A percentile compares a stretch with the other conserved stretches of the same genome.
These are phyloP conservation scores for Trinorchestia longiramus DNA, from an alignment of 1,140 invertebrate genomes.

Conservation along the genomic window DNA sequence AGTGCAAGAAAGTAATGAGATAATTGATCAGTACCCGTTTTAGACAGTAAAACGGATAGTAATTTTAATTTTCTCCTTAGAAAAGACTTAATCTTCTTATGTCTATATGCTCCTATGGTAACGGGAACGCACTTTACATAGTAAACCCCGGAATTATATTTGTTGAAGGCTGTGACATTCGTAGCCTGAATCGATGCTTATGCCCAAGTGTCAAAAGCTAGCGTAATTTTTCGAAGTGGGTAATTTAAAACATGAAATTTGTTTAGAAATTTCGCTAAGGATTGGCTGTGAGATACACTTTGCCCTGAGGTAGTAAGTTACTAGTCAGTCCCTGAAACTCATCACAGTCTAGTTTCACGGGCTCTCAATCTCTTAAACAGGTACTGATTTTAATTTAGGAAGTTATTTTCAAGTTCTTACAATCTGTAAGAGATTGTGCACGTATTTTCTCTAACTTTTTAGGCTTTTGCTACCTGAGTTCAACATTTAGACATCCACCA, in stretches of 20 bases:
- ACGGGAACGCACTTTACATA: too few species aligned
- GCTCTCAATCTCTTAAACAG: too few species aligned
- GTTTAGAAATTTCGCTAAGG: neutral
- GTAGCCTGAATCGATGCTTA: too few species aligned
- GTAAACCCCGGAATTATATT: neutral
- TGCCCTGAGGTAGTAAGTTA: neutral
- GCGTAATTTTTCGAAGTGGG: neutral
- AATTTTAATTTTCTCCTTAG: too few species aligned
- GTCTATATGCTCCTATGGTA: too few species aligned
- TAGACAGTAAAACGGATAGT: too few species aligned
- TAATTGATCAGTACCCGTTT: too few species aligned
- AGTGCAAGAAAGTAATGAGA: too few species aligned
- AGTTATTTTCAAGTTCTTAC: too few species aligned
- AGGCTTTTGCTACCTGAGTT: neutral
- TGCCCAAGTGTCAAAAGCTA: neutral
- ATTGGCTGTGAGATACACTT: neutral
- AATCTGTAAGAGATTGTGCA: neutral
- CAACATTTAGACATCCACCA: neutral
- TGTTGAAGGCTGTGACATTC: neutral
- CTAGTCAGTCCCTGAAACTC: neutral
- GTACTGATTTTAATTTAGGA: too few species aligned
- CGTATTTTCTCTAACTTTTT: neutral
- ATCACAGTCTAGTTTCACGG: too few species aligned
- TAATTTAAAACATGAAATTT: neutral
- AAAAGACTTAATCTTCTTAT: too few species aligned